phyloP scores from a whole-genome alignment of 2,797 vertebrate genomes.

The Chloroceryle amazona region DNA sequence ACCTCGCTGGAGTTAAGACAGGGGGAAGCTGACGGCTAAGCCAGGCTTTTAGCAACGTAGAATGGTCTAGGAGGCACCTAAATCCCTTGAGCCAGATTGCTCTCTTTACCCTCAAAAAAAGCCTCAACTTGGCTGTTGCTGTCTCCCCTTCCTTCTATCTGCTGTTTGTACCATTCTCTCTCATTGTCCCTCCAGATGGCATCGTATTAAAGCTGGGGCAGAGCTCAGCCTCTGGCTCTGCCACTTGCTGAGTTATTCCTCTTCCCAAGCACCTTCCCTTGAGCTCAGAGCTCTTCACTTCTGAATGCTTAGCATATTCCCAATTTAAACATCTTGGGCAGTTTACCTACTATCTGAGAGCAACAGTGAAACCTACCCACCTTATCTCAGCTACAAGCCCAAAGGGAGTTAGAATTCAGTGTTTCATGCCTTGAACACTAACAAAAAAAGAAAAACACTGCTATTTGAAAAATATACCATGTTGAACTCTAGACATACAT shows the following conservation, averaged over 20 bases:
- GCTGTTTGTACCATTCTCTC: accelerated
- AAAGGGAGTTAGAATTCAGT: slow-evolving; percentile 19
- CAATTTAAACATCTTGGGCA: slow-evolving; percentile 12
- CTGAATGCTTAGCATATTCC: slow-evolving; percentile 3
- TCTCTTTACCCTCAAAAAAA: not conserved
- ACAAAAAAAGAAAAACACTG: not conserved
- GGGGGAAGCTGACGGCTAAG: not conserved
- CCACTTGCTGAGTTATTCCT: not conserved
- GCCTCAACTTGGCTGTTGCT: not conserved
- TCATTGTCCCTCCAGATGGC: accelerated
- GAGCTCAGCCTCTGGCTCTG: not conserved
- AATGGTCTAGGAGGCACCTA: not conserved
- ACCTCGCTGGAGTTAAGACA: accelerated
- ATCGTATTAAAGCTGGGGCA: not conserved
- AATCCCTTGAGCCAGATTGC: not conserved
- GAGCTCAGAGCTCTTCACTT: slow-evolving; percentile 29
- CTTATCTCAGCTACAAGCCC: slow-evolving; percentile 48
- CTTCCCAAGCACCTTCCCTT: not conserved
- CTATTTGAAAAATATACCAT: not conserved
- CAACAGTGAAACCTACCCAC: slow-evolving; percentile 33
- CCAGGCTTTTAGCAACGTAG: not conserved
- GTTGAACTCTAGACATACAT: not conserved
- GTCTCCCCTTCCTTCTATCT: not conserved
- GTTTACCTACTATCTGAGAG: slow-evolving; percentile 47
- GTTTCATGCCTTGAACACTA: not conserved